Evolutionary conservation across 2,888 invertebrate species (phyloP).

Genomic region (Achlya flavicornis): DNA sequence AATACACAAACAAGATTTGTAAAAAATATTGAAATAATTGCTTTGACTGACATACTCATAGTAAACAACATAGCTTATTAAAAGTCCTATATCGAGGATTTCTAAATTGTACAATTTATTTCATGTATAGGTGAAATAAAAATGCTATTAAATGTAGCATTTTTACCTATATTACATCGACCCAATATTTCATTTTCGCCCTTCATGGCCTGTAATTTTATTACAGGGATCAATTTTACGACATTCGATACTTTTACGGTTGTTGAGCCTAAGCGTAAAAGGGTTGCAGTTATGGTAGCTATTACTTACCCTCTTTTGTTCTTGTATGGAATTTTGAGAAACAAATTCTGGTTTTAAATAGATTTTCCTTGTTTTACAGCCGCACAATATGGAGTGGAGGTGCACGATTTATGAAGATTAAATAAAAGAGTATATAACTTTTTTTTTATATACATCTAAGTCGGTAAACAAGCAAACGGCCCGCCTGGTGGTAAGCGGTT

Average conservation of each 20-base stretch:
- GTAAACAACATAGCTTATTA: neutral
- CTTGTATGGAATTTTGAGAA: slow-evolving; percentile 53
- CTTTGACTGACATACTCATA: slow-evolving; percentile 8
- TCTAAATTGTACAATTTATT: neutral
- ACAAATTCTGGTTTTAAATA: slow-evolving; percentile 46
- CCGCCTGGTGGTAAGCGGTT: too few species aligned
- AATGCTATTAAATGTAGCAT: slow-evolving; percentile 34
- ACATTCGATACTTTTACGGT: slow-evolving; percentile 75
- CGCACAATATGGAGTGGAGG: slow-evolving; percentile 23
- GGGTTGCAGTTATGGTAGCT: slow-evolving; percentile 61
- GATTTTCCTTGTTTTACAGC: slow-evolving; percentile 40
- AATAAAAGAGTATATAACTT: neutral
- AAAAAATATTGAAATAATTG: slow-evolving; percentile 22
- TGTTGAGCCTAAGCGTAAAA: slow-evolving; percentile 71
- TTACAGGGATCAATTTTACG: slow-evolving; percentile 74
- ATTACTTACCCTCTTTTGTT: slow-evolving; percentile 56
- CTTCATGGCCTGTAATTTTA: slow-evolving; percentile 71
- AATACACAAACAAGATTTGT: slow-evolving; percentile 33
- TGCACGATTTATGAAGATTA: slow-evolving; percentile 16
- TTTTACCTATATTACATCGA: slow-evolving; percentile 49
- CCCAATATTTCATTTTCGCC: slow-evolving; percentile 72
- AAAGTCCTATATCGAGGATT: neutral
- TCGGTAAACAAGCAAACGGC: too few species aligned
- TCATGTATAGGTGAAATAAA: slow-evolving; percentile 8
- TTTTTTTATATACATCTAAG: too few species aligned